Conservation (phyloP, 1,140 invertebrate species). For the Tetramorium simillimum region DNA sequence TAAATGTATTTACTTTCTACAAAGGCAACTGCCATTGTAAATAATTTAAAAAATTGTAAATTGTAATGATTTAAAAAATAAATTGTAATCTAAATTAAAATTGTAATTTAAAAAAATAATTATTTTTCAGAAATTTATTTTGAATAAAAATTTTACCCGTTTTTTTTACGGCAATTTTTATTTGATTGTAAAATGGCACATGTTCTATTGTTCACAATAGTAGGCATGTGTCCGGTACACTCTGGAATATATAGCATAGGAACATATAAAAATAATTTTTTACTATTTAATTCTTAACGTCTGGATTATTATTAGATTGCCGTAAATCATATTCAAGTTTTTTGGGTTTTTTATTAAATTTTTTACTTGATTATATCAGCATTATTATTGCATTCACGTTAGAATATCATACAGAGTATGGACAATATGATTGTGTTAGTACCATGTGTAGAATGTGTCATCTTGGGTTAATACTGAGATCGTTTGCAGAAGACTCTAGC, state of each 20-base stretch:
- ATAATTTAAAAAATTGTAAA: background rate
- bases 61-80: background rate
- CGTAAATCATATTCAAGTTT: background rate
- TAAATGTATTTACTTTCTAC: background rate
- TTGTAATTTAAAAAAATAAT: background rate
- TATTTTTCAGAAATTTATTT: background rate
- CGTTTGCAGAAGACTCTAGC: background rate
- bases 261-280: background rate
- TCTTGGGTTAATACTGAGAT: constrained; percentile 23
- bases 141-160: background rate
- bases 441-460: background rate
- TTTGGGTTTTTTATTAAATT: background rate
- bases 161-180: background rate
- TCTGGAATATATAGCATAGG: background rate
- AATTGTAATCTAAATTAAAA: background rate
- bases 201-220: background rate
- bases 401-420: background rate
- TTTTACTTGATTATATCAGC: background rate
- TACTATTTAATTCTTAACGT: background rate
- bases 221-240: background rate
- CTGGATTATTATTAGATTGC: background rate
- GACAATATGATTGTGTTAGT: constrained; percentile 22
- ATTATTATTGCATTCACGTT: background rate
- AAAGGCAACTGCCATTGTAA: background rate
- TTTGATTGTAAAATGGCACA: background rate